Evolutionary conservation across 2,888 invertebrate species (phyloP).

Genomic region (Phyllotreta striolata): DNA sequence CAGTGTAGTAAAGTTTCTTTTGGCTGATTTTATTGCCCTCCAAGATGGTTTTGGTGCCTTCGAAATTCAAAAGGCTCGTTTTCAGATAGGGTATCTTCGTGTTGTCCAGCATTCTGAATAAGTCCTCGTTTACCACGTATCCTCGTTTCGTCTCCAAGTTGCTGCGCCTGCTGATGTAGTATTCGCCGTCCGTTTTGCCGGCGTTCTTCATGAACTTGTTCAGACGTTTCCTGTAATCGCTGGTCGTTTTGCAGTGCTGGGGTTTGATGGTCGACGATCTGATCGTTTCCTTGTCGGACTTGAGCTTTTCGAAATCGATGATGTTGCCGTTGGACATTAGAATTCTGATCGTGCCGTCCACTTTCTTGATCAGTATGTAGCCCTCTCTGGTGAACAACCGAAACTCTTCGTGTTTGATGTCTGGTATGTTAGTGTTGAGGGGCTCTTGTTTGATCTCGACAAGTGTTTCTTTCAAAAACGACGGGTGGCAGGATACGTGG

Average conservation of each 20-base stretch:
- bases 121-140: conserved; percentile 31
- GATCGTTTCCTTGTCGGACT: conserved; percentile 29
- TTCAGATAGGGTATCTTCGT: conserved; percentile 46
- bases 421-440: conserved; percentile 29
- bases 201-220: conserved; percentile 37
- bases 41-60: conserved; percentile 44
- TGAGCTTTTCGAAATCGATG: conserved; percentile 45
- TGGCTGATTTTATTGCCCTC: conserved; percentile 41
- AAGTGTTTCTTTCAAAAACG: conserved; percentile 33
- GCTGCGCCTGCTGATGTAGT: conserved; percentile 42
- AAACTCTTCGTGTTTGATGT: conserved; percentile 46
- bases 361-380: conserved; percentile 45
- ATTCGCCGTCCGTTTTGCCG: conserved; percentile 15
- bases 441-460: conserved; percentile 49
- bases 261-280: conserved; percentile 32
- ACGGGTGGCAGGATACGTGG: conserved; percentile 43
- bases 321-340: conserved; percentile 49
- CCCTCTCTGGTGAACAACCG: conserved; percentile 49
- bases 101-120: conserved; percentile 36
- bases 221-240: conserved; percentile 44
- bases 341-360: conserved; percentile 47
- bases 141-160: conserved; percentile 37
- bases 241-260: conserved; percentile 40
- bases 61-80: conserved; percentile 43
- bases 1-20: conserved; percentile 43